Evolutionary conservation across 2,797 vertebrate genomes (phyloP), one percentile per base, ranked within the genome.

Genomic region (Pachyuromys duprasi): DNA sequence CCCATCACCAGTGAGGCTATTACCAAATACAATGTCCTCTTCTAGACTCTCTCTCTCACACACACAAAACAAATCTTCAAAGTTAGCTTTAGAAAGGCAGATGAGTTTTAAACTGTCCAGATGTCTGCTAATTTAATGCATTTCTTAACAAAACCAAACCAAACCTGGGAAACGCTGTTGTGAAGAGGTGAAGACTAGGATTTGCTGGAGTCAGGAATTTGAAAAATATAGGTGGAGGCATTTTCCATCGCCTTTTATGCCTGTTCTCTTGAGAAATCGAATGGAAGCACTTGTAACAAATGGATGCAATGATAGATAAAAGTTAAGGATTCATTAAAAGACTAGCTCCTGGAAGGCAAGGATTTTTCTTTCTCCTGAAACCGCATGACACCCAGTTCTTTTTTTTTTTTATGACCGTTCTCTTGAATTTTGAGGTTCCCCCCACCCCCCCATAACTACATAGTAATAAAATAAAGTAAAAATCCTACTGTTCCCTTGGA

Each of bases 281-380:
- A 94, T 67, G 80, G 81, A 95, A 96, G 82, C 95, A 89, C 89
- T 93, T 96, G 62, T 93, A 93, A 96, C 72, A 97, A 95, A 95
- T 96, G 74, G 81, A 80, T n/a, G 49, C 83, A 94, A 96, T 95
- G 86, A 95, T 93, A 96, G 79, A 36, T 80, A 96, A 49, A 94
- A 82, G 53, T 65, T 76, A 89, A 96, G 62, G 39, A 65, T 87
- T 95, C 69, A 57, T 84, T 94, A 65, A 92, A 88, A 31, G 33
- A 12, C 94, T 92, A 93, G 96, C 84, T 94, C 83, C 65, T 89
- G 39, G 88, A 86, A 94, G 69, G 8, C 42, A 63, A 86, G 17
- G 1, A 8, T 53, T 84, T 31, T 82, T 91, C 92, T 78, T 91
- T 76, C 92, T 74, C 91, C 72, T 82, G 36, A 95, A 96, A 63